Conservation (phyloP, 2,888 invertebrate species). For the Aspidapion aeneum region DNA sequence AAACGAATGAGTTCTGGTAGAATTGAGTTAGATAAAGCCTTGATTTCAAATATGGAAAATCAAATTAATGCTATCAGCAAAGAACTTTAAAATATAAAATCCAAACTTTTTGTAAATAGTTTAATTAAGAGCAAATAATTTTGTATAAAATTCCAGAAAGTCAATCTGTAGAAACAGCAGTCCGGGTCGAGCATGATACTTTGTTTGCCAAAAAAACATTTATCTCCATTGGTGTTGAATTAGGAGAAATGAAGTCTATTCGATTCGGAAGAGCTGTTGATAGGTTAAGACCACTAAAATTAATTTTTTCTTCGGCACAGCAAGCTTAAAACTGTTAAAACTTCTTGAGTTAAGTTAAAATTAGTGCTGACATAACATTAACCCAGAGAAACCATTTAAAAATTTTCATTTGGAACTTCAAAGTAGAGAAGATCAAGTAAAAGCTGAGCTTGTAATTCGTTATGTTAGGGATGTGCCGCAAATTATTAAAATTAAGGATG, state of each 20-base stretch:
- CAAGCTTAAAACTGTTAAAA: neutral
- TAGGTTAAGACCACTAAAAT: neutral
- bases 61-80: too few species aligned
- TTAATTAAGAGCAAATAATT: neutral
- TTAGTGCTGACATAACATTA: neutral
- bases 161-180: too few species aligned
- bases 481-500: too few species aligned
- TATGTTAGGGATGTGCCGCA: too few species aligned
- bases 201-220: neutral
- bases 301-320: neutral
- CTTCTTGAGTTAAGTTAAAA: neutral
- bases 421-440: neutral
- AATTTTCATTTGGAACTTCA: neutral
- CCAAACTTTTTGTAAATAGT: neutral
- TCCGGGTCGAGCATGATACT: neutral
- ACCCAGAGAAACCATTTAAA: neutral
- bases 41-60: neutral
- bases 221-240: neutral
- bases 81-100: neutral
- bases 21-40: neutral
- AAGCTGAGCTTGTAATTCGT: neutral
- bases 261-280: neutral
- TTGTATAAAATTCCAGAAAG: neutral
- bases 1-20: neutral
- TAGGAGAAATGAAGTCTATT: neutral